phyloP scores from a whole-genome alignment of 1,140 invertebrate species.

The Drosophila subobscura region DNA sequence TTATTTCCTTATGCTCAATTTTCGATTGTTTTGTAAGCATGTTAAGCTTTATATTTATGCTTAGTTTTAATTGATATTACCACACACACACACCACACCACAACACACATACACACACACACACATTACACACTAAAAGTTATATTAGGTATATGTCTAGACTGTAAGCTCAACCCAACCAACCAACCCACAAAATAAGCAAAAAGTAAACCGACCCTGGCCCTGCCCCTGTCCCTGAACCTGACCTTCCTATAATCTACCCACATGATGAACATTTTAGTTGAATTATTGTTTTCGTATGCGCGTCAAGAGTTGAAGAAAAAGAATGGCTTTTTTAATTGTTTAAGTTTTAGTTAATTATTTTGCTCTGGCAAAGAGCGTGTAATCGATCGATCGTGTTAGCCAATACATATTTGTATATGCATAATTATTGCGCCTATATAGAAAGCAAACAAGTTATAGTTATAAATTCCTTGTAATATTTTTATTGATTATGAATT shows the following conservation, averaged over 20 bases:
- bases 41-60: slow-evolving; percentile 78
- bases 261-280: slow-evolving; percentile 50
- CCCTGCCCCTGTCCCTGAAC: not conserved
- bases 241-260: no score
- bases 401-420: slow-evolving; percentile 47
- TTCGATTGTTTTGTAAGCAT: slow-evolving; percentile 58
- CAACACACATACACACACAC: slow-evolving; percentile 4
- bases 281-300: slow-evolving; percentile 68
- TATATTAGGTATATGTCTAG: slow-evolving; percentile 55
- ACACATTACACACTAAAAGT: slow-evolving; percentile 51
- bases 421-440: slow-evolving; percentile 39
- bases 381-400: slow-evolving; percentile 17
- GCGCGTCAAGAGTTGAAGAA: slow-evolving; percentile 24
- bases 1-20: slow-evolving; percentile 79
- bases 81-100: slow-evolving; percentile 23
- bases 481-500: slow-evolving; percentile 56
- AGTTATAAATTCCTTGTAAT: slow-evolving; percentile 63
- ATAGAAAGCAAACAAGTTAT: slow-evolving; percentile 48
- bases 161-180: slow-evolving; percentile 30
- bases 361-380: slow-evolving; percentile 42
- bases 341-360: slow-evolving; percentile 76
- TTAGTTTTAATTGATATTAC: slow-evolving; percentile 75
- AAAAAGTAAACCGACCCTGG: not conserved
- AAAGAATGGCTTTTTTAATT: slow-evolving; percentile 65
- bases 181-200: slow-evolving; percentile 4